These are phyloP conservation scores for Sitobion miscanthi DNA, from an alignment of 1,140 invertebrate genomes.

Conservation along the genomic window DNA sequence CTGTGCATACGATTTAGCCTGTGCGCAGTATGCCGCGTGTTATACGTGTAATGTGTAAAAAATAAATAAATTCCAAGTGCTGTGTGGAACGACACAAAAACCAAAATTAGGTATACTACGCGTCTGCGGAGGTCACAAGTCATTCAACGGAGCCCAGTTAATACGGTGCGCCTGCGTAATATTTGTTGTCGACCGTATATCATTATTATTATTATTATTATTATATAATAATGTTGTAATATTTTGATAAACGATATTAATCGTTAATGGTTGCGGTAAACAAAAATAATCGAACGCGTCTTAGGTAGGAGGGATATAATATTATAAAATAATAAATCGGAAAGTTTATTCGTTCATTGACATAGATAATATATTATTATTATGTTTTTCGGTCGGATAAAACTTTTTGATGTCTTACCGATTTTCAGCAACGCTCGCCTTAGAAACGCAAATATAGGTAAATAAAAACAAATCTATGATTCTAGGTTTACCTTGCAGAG, in stretches of 20 bases:
- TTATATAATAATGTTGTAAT: not conserved
- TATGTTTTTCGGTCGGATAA: no score
- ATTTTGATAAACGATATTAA: not conserved
- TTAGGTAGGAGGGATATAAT: not conserved
- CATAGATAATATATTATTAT: no score
- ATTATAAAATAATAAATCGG: not conserved
- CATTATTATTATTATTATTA: no score
- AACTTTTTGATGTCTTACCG: no score
- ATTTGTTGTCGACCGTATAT: not conserved
- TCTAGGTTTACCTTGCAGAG: no score
- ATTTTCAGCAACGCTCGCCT: no score
- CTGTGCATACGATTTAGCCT: not conserved
- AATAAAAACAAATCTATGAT: no score
- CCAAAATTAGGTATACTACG: not conserved
- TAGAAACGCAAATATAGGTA: no score
- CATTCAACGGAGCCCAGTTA: not conserved
- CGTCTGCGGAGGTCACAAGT: not conserved
- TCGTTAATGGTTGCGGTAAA: not conserved
- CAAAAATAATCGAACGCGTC: not conserved
- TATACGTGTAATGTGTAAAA: not conserved
- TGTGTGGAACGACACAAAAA: not conserved
- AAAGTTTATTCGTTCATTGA: not conserved
- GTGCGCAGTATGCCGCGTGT: not conserved
- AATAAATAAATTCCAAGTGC: not conserved
- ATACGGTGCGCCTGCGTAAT: not conserved